A percentile compares a stretch with the other conserved stretches of the same genome.
phyloP scores from a whole-genome alignment of 2,113 vertebrate genomes.

The Corythoichthys haematopterus region DNA sequence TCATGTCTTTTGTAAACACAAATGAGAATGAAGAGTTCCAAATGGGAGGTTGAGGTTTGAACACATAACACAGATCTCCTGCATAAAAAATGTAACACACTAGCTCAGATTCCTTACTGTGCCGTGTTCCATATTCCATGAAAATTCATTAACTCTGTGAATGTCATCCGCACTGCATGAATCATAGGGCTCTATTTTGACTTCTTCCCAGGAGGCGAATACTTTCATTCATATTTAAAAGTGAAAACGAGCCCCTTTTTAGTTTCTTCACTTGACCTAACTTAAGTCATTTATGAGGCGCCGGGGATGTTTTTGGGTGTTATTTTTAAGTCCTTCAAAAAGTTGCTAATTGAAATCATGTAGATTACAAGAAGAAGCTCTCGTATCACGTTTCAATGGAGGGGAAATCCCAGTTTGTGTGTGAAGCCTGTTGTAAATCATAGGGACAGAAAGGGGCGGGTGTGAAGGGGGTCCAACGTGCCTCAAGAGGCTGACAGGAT shows the following conservation, averaged over 20 bases:
- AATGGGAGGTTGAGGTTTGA: not conserved
- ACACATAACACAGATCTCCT: not conserved
- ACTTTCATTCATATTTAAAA: slow-evolving; percentile 16
- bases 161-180: not conserved
- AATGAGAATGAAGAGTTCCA: not conserved
- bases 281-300: slow-evolving; percentile 45
- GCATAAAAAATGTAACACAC: not conserved
- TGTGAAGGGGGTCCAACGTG: slow-evolving; percentile 12
- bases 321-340: slow-evolving; percentile 41
- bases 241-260: slow-evolving; percentile 24
- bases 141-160: not conserved
- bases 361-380: slow-evolving; percentile 41
- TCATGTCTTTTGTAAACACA: not conserved
- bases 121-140: not conserved
- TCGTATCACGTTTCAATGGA: slow-evolving; percentile 43
- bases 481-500: slow-evolving; percentile 19
- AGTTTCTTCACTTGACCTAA: slow-evolving; percentile 22
- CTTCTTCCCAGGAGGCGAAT: slow-evolving; percentile 31
- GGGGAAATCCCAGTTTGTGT: slow-evolving; percentile 54
- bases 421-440: slow-evolving; percentile 46
- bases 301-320: slow-evolving; percentile 56
- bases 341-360: slow-evolving; percentile 62
- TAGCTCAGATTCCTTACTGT: not conserved
- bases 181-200: slow-evolving; percentile 2
- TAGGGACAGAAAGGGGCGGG: slow-evolving; percentile 15